Evolutionary conservation across 2,888 invertebrate species (phyloP).

Genomic region (Pterostichus madidus): DNA sequence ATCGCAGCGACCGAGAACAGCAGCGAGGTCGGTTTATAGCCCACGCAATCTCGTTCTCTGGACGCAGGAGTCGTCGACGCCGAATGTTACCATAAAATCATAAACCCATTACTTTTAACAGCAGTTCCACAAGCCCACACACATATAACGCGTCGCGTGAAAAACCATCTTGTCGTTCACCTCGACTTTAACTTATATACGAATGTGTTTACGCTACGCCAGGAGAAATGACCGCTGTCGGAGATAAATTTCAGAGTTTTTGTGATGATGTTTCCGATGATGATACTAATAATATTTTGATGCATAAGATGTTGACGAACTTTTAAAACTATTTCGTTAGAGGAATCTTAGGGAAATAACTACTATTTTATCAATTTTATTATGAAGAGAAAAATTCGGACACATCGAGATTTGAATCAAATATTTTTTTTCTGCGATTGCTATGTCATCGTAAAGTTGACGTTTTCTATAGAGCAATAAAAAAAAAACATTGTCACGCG

Average conservation of each 20-base stretch:
- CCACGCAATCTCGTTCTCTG: constrained; percentile 47
- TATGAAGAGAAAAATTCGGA: too few species aligned
- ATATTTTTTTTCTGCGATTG: too few species aligned
- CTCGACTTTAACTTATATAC: constrained; percentile 57
- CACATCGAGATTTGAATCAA: too few species aligned
- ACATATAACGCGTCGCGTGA: constrained; percentile 42
- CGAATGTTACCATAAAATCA: constrained; percentile 60
- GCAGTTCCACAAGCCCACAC: constrained; percentile 55
- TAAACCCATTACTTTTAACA: constrained; percentile 65
- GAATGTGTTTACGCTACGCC: constrained; percentile 52
- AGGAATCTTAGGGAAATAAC: too few species aligned
- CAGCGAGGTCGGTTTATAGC: constrained; percentile 40
- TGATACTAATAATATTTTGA: constrained; percentile 45
- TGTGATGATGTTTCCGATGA: constrained; percentile 30
- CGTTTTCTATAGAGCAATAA: too few species aligned
- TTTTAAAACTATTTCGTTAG: too few species aligned
- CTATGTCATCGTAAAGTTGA: too few species aligned
- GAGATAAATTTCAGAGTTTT: constrained; percentile 49
- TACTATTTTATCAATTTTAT: too few species aligned
- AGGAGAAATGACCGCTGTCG: constrained; percentile 28
- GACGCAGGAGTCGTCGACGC: constrained; percentile 29
- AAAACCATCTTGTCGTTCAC: constrained; percentile 64
- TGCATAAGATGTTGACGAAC: background rate
- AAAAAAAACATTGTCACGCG: too few species aligned
- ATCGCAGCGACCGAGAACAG: constrained; percentile 14